A percentile compares a stretch with the other conserved stretches of the same genome.
These are phyloP conservation scores for Bursaphelenchus mucronatus DNA, from an alignment of 1,140 invertebrate genomes.

Conservation along the genomic window DNA sequence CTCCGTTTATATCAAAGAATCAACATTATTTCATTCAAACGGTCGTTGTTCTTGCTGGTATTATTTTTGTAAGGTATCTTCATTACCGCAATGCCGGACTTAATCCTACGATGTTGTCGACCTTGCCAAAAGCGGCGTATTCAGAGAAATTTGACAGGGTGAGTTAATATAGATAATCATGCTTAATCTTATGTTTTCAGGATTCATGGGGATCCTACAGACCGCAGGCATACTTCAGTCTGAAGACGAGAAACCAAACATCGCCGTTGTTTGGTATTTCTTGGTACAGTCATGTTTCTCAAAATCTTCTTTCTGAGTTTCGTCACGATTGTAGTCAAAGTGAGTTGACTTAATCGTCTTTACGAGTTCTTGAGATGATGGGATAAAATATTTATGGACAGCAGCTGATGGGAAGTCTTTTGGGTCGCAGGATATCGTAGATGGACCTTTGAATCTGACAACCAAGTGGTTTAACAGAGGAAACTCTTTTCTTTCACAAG, in stretches of 20 bases:
- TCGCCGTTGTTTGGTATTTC: slow-evolving; percentile 86
- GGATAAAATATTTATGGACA: slow-evolving; percentile 78
- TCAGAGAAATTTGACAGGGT: background rate
- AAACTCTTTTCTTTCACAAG: slow-evolving; percentile 72
- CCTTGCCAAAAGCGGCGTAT: slow-evolving; percentile 1
- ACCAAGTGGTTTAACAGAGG: slow-evolving; percentile 88
- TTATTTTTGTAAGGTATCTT: slow-evolving; percentile 1
- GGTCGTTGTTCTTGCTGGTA: slow-evolving; percentile 1
- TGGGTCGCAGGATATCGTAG: slow-evolving; percentile 82
- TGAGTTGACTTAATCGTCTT: slow-evolving; percentile 63
- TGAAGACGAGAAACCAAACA: slow-evolving; percentile 79
- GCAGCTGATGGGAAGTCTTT: slow-evolving; percentile 86
- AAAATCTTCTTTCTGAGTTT: slow-evolving; percentile 64
- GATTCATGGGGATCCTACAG: slow-evolving; percentile 80
- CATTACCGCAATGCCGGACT: background rate
- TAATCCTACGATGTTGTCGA: background rate
- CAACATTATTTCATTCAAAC: background rate
- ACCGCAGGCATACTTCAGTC: slow-evolving; percentile 72
- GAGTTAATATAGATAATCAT: slow-evolving; percentile 9
- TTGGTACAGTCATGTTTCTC: slow-evolving; percentile 79
- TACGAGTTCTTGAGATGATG: slow-evolving; percentile 48
- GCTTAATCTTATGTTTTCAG: slow-evolving; percentile 17
- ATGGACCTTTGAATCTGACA: slow-evolving; percentile 72
- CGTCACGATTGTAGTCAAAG: slow-evolving; percentile 85
- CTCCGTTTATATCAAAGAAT: slow-evolving; percentile 2